A percentile compares a stretch with the other conserved stretches of the same genome.
Evolutionary conservation across 2,797 vertebrate species (phyloP).

Genomic region (Balearica regulorum): DNA sequence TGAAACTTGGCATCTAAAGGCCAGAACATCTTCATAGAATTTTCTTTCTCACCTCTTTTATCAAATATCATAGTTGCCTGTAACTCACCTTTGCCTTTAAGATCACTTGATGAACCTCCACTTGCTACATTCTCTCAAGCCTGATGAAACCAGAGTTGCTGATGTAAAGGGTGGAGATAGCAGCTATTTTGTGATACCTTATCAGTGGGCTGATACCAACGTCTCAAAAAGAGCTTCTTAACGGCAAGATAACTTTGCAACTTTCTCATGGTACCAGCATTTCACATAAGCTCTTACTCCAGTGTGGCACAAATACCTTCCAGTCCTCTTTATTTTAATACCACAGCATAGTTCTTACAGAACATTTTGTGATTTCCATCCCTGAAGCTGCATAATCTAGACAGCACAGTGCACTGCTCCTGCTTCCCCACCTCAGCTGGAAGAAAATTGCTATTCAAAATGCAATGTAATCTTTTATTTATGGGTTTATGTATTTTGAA

Average conservation of each 20-base stretch:
- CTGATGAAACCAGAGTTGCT: neutral
- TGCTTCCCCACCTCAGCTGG: neutral
- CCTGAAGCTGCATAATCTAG: neutral
- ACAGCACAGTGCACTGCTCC: neutral
- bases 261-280: slow-evolving; percentile 34
- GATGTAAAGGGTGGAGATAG: slow-evolving; percentile 31
- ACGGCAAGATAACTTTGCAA: neutral
- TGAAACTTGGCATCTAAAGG: slow-evolving; percentile 37
- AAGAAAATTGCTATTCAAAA: neutral
- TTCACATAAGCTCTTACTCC: neutral
- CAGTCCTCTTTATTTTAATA: neutral
- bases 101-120: neutral
- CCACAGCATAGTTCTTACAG: neutral
- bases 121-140: neutral
- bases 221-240: slow-evolving; percentile 24
- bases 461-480: neutral
- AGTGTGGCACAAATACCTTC: neutral
- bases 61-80: neutral
- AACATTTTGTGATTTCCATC: neutral
- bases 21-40: neutral
- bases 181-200: slow-evolving; percentile 41
- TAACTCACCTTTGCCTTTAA: slow-evolving; percentile 52
- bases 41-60: slow-evolving; percentile 12
- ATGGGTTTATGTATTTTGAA: neutral
- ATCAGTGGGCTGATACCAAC: neutral